Percentiles rank a stretch among this genome's conserved stretches.
These are phyloP conservation scores for Spodoptera littoralis DNA, from an alignment of 2,888 invertebrate genomes.

Conservation along the genomic window DNA sequence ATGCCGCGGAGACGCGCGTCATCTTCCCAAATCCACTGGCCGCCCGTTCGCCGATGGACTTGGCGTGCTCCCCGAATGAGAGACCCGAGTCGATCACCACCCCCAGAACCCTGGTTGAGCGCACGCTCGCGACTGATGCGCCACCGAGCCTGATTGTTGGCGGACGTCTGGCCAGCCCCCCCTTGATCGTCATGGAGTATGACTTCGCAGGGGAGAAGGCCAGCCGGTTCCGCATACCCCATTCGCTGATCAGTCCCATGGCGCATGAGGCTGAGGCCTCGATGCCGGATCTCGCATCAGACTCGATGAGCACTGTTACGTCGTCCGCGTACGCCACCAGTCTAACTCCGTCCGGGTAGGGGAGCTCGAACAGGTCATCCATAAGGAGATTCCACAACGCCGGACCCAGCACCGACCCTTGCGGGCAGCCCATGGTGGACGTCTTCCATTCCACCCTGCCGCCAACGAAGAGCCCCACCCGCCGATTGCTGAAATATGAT, in stretches of 20 bases:
- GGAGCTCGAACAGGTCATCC: slow-evolving; percentile 52
- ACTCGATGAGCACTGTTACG: slow-evolving; percentile 49
- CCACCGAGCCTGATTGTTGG: neutral
- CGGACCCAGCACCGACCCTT: slow-evolving; percentile 52
- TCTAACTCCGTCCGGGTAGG: slow-evolving; percentile 29
- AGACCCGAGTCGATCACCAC: slow-evolving; percentile 14
- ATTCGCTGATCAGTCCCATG: too few species aligned
- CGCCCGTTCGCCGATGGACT: slow-evolving; percentile 39
- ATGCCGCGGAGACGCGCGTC: slow-evolving; percentile 51
- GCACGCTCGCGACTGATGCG: slow-evolving; percentile 5
- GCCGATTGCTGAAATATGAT: slow-evolving; percentile 50
- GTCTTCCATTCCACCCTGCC: slow-evolving; percentile 31
- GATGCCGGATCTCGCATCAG: slow-evolving; percentile 19
- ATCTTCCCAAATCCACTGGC: slow-evolving; percentile 48
- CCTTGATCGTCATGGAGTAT: too few species aligned
- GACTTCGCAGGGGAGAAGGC: too few species aligned
- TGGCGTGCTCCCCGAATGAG: slow-evolving; percentile 32
- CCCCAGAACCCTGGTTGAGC: slow-evolving; percentile 12
- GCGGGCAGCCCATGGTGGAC: slow-evolving; percentile 48
- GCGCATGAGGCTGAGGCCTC: too few species aligned
- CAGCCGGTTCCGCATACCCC: too few species aligned
- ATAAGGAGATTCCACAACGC: slow-evolving; percentile 53
- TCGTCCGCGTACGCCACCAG: slow-evolving; percentile 57
- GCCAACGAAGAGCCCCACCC: slow-evolving; percentile 45
- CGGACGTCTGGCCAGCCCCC: too few species aligned